Percentiles rank a stretch among this genome's conserved stretches.
These are phyloP conservation scores for Trichonephila clavipes DNA, from an alignment of 1,140 invertebrate species.

Conservation along the genomic window DNA sequence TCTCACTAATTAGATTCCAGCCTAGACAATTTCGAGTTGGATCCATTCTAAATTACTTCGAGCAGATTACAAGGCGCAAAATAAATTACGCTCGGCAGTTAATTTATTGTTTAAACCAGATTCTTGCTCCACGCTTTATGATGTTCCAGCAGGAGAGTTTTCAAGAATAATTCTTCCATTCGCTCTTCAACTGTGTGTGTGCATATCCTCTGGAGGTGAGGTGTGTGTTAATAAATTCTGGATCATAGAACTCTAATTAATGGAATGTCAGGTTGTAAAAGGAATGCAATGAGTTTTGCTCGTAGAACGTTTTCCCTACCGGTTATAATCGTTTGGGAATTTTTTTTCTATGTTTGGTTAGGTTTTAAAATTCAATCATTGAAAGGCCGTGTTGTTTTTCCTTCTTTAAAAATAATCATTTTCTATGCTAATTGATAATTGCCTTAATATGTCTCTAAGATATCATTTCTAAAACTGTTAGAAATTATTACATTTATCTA, in stretches of 20 bases:
- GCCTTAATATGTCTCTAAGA: no score
- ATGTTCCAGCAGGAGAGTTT: not conserved
- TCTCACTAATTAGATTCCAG: constrained; percentile 65
- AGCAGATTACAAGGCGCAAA: constrained; percentile 45
- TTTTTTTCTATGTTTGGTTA: not conserved
- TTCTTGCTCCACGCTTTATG: not conserved
- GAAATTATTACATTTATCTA: no score
- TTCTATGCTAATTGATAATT: no score
- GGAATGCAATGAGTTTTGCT: constrained; percentile 14
- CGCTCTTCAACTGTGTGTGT: not conserved
- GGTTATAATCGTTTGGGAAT: not conserved
- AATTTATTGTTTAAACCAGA: constrained; percentile 59
- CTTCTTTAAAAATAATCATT: no score
- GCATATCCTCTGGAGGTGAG: not conserved
- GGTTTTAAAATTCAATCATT: no score
- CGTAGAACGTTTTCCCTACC: not conserved
- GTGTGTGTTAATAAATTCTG: not conserved
- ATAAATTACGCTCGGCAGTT: constrained; percentile 57
- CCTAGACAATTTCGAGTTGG: constrained; percentile 45
- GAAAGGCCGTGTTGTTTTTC: no score
- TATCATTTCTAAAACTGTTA: no score
- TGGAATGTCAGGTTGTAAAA: not conserved
- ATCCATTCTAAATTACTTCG: constrained; percentile 58
- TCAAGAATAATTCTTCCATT: not conserved
- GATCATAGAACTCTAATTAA: constrained; percentile 31